Evolutionary conservation across 2,797 vertebrate genomes (phyloP).

Genomic region (Spea hammondii): DNA sequence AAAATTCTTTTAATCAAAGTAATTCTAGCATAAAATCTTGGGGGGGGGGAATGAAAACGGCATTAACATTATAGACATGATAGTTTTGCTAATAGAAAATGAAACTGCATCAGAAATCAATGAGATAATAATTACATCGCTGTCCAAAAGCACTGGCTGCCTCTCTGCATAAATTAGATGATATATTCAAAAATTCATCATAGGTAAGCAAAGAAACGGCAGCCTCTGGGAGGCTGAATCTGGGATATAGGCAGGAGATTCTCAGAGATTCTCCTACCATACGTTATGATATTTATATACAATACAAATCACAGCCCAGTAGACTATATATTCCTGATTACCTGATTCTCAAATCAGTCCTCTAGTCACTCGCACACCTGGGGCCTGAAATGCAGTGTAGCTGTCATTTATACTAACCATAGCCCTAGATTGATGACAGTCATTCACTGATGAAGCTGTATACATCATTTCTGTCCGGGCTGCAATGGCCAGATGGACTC

Average conservation of each 20-base stretch:
- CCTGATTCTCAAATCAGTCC: constrained; percentile 87
- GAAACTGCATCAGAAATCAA: constrained; percentile 79
- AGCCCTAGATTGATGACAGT: constrained; percentile 98
- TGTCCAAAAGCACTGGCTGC: constrained; percentile 58
- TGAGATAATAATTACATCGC: constrained; percentile 77
- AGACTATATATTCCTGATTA: constrained; percentile 85
- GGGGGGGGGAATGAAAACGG: constrained; percentile 60
- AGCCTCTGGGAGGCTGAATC: constrained; percentile 72
- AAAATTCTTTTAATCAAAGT: constrained; percentile 60
- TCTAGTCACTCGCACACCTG: constrained; percentile 85
- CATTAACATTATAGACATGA: constrained; percentile 61
- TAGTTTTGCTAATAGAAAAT: constrained; percentile 70
- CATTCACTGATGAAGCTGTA: constrained; percentile 99
- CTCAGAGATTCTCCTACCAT: constrained; percentile 65
- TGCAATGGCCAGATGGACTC: constrained; percentile 99
- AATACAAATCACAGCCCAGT: constrained; percentile 79
- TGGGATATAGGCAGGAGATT: constrained; percentile 67
- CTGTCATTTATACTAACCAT: constrained; percentile 91
- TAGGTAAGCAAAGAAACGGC: constrained; percentile 52
- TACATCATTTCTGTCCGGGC: constrained; percentile 99
- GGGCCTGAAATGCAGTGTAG: constrained; percentile 84
- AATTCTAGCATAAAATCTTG: constrained; percentile 67
- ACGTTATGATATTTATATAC: constrained; percentile 83
- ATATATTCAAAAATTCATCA: constrained; percentile 60
- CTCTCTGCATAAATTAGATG: constrained; percentile 66